phyloP scores from a whole-genome alignment of 2,797 vertebrate species.

The Liparis tanakae region DNA sequence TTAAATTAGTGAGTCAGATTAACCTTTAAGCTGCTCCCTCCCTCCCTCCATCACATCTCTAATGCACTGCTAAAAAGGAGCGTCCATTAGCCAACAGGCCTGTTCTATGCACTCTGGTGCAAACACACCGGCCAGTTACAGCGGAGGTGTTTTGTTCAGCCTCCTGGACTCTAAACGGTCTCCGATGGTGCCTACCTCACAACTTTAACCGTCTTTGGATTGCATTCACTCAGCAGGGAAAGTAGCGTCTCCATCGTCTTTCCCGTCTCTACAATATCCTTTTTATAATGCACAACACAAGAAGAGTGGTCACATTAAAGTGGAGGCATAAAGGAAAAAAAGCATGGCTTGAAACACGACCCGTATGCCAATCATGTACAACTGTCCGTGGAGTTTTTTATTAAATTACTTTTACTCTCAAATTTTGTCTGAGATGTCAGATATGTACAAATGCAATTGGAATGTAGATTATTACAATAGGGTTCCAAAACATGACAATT shows the following conservation, averaged over 20 bases:
- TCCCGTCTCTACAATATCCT: constrained; percentile 91
- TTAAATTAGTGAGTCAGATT: constrained; percentile 69
- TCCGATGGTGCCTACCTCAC: constrained; percentile 80
- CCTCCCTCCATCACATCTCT: constrained; percentile 61
- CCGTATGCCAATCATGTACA: background rate
- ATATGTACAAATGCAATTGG: background rate
- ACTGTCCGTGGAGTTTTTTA: background rate
- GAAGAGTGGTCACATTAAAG: constrained; percentile 1
- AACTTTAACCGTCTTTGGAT: constrained; percentile 90
- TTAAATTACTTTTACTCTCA: background rate
- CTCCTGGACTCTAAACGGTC: constrained; percentile 7
- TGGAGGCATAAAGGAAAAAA: background rate
- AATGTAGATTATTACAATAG: background rate
- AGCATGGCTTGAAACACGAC: background rate
- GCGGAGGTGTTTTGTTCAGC: constrained; percentile 21
- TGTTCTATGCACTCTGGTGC: constrained; percentile 11
- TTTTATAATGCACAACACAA: constrained; percentile 13
- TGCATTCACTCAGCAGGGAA: constrained; percentile 80
- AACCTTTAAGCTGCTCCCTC: constrained; percentile 76
- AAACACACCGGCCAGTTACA: constrained; percentile 19
- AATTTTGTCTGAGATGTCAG: background rate
- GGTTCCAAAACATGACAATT: background rate
- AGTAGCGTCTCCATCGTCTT: constrained; percentile 87
- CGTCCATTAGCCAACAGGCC: constrained; percentile 72
- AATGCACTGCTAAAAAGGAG: constrained; percentile 58